Evolutionary conservation across 2,888 invertebrate genomes (phyloP), one percentile per base, ranked within the genome.

Genomic region (Blastobasis adustella): DNA sequence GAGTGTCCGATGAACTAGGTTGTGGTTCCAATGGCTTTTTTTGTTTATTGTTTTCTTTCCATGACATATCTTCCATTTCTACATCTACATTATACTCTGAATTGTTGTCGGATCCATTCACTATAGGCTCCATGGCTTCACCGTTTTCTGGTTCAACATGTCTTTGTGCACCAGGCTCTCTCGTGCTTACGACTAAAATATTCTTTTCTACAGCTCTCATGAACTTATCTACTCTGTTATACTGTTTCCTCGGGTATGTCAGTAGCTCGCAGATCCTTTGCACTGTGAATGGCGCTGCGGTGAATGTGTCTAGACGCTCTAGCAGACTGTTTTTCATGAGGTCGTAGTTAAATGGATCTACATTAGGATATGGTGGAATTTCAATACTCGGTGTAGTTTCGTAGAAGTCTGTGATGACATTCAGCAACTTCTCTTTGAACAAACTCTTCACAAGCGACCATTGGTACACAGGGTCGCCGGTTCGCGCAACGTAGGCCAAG

Each of bases 181-280:
- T 90, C 40, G 93, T 93, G 72, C 93, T 93, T 7, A 97, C 96
- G 54, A 97, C 97, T 64, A 96, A 83, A 62, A 97, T 95, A 68
- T 96, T 96, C 81, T 99, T 99, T 79, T 99, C 99, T 54, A 99
- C 90, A 0, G 98, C 99, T 54, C 98, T 90, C 94, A 99, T 95
- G 76, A 95, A 99, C 79, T 99, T 99, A 76, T 98, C 99, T 56
- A 97, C 95, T 56, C 97, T 91, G 71, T 95, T 96, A 80, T 99
- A 99, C 74, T 99, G 98, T 75, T 96, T 96, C 36, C 94, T 91
- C 2, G 99, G 98, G 61, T 93, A 93, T 4, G 96, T 95, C 3
- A 99, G 87, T 38, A 99, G 90, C 80, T 99, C 99, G 81, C 98
- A 98, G 56, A 99, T 92, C 62, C 99, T 91, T 80, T 98, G 98